These are phyloP conservation scores for Buceros bicornis DNA, from an alignment of 2,797 vertebrate species.

Conservation along the genomic window DNA sequence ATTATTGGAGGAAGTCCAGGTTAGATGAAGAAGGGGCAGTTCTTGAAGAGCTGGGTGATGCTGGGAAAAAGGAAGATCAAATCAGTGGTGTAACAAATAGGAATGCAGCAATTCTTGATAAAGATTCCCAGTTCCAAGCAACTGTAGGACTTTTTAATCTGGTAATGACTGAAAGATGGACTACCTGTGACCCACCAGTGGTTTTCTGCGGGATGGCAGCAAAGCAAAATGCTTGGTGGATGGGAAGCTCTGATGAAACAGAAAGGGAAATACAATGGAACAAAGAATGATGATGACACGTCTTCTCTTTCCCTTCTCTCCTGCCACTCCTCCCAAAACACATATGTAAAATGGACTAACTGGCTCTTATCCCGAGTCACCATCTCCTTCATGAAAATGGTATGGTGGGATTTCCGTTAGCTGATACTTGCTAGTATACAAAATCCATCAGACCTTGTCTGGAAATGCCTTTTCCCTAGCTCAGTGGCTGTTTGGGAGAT, in stretches of 20 bases:
- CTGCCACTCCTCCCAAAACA: not conserved
- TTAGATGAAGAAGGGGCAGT: not conserved
- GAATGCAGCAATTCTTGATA: not conserved
- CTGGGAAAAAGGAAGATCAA: not conserved
- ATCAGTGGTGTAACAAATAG: not conserved
- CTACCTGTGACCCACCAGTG: not conserved
- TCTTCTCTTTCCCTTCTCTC: not conserved
- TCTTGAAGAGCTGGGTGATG: not conserved
- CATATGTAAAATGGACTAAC: not conserved
- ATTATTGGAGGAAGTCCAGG: not conserved
- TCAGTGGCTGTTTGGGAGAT: not conserved
- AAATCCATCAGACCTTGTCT: not conserved
- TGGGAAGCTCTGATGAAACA: not conserved
- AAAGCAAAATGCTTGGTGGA: not conserved
- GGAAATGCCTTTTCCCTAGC: not conserved
- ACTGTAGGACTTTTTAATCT: not conserved
- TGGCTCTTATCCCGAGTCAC: not conserved
- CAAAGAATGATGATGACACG: not conserved
- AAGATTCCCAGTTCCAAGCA: not conserved
- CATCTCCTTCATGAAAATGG: not conserved
- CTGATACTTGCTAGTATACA: not conserved
- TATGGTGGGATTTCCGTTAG: not conserved
- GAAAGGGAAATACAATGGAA: not conserved
- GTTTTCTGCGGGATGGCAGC: not conserved
- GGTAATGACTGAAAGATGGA: not conserved